Evolutionary conservation across 2,797 vertebrate species (phyloP).

Genomic region (Acrossocheilus fasciatus): DNA sequence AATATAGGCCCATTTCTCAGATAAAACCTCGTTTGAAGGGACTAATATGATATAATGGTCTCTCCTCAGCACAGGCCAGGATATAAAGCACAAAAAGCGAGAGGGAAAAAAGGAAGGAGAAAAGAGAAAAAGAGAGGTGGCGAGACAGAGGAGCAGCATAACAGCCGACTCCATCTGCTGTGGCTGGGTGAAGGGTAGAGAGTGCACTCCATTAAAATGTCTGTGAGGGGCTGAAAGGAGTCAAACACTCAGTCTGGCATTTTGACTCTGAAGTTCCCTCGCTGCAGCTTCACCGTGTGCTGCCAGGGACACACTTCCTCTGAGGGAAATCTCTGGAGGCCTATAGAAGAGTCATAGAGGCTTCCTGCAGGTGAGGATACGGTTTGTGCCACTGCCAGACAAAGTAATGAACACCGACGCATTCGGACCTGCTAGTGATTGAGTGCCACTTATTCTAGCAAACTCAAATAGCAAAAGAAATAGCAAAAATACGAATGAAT

Average conservation of each 20-base stretch:
- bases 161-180: slow-evolving; percentile 63
- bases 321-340: slow-evolving; percentile 55
- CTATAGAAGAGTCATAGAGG: slow-evolving; percentile 40
- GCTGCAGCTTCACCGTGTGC: slow-evolving; percentile 59
- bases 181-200: slow-evolving; percentile 65
- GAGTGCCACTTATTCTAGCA: background rate
- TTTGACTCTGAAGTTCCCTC: slow-evolving; percentile 71
- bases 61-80: background rate
- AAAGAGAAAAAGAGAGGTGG: background rate
- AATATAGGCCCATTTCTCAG: background rate
- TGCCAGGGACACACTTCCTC: slow-evolving; percentile 68
- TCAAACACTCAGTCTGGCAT: slow-evolving; percentile 76
- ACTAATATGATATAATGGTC: slow-evolving; percentile 62
- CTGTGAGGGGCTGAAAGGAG: slow-evolving; percentile 72
- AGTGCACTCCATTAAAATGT: slow-evolving; percentile 70
- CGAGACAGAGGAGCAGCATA: slow-evolving; percentile 35
- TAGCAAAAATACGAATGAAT: background rate
- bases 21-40: slow-evolving; percentile 76
- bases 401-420: slow-evolving; percentile 65
- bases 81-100: slow-evolving; percentile 43
- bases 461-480: background rate
- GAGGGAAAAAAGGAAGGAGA: slow-evolving; percentile 7
- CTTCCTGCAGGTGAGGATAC: slow-evolving; percentile 45
- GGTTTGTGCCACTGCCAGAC: slow-evolving; percentile 36
- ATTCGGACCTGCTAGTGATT: slow-evolving; percentile 61